Percentiles rank a stretch among this genome's conserved stretches.
phyloP scores from a whole-genome alignment of 2,797 vertebrate genomes.

The Saxicola maurus region DNA sequence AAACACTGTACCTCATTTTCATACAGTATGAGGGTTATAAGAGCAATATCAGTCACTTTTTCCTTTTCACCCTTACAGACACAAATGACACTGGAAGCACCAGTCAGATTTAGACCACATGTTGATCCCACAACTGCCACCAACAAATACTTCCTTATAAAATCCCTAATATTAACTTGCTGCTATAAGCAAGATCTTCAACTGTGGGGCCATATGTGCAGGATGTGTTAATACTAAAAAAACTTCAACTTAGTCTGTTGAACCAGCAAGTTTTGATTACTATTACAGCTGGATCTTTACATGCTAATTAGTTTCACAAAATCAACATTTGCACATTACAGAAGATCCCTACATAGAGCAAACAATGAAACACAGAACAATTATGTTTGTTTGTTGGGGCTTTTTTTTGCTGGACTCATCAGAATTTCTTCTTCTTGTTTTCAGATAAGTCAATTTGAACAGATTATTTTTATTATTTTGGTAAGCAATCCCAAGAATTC shows the following conservation, averaged over 20 bases:
- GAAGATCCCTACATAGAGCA: not conserved
- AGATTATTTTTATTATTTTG: not conserved
- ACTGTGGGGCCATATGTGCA: constrained; percentile 5
- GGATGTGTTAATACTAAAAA: not conserved
- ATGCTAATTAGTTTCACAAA: constrained; percentile 36
- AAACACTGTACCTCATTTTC: not conserved
- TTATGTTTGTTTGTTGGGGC: not conserved
- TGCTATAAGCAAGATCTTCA: not conserved
- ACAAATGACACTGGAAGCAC: not conserved
- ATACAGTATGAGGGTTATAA: not conserved
- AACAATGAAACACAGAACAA: constrained; percentile 1
- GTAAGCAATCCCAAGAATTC: not conserved
- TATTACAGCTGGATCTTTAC: constrained; percentile 24
- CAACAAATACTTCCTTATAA: constrained; percentile 5
- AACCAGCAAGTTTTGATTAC: constrained; percentile 32
- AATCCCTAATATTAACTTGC: not conserved
- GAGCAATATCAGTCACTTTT: not conserved
- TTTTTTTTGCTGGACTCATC: not conserved
- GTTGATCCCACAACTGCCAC: constrained; percentile 22
- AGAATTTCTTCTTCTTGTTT: not conserved
- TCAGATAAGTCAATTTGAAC: not conserved
- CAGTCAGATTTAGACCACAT: not conserved
- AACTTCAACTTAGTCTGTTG: not conserved
- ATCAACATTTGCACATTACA: not conserved
- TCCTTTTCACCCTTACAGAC: not conserved